Evolutionary conservation across 2,797 vertebrate species (phyloP).

Genomic region (Molossus alvarezi): DNA sequence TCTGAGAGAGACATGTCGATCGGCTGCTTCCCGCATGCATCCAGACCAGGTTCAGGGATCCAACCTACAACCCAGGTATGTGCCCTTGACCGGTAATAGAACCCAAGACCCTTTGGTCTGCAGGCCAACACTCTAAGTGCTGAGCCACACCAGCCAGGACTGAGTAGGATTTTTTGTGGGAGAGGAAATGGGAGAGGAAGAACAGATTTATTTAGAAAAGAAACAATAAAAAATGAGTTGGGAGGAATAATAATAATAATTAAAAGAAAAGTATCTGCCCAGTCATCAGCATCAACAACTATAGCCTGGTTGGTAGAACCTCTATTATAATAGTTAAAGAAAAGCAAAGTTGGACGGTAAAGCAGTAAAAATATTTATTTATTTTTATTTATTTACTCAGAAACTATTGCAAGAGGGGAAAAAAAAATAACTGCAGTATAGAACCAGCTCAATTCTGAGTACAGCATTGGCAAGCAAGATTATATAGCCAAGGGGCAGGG

Average conservation of each 20-base stretch:
- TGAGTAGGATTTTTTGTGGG: background rate
- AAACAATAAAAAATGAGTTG: slow-evolving; percentile 46
- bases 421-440: background rate
- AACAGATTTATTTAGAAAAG: slow-evolving; percentile 36
- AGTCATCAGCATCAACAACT: background rate
- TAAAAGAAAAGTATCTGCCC: background rate
- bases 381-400: background rate
- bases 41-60: too few relatives aligned
- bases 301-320: background rate
- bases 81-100: too few relatives aligned
- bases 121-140: too few relatives aligned
- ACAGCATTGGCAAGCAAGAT: background rate
- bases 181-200: background rate
- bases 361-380: background rate
- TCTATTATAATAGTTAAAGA: background rate
- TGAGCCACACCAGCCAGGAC: too few relatives aligned
- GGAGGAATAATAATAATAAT: slow-evolving; percentile 36
- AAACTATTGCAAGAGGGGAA: background rate
- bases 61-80: too few relatives aligned
- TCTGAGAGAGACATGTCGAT: too few relatives aligned
- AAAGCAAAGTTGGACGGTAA: background rate
- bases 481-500: background rate
- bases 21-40: too few relatives aligned
- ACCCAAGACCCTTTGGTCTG: too few relatives aligned
- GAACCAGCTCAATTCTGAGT: background rate